phyloP scores from a whole-genome alignment of 2,797 vertebrate genomes.

The Eulemur coronatus region DNA sequence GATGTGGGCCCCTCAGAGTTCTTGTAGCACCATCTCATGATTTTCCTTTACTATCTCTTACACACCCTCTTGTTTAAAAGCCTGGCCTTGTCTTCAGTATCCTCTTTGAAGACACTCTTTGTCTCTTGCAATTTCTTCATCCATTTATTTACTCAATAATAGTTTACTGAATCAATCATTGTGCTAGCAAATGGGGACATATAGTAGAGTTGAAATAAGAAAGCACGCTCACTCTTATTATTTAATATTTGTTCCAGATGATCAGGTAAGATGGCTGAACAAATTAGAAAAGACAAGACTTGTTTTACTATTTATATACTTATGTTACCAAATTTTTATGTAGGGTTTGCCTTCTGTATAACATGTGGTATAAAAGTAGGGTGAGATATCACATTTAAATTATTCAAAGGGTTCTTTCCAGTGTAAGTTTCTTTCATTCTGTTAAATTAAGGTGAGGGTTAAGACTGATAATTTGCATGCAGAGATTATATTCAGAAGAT shows the following conservation, averaged over 20 bases:
- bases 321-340: neutral
- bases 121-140: neutral
- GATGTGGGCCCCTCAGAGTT: neutral
- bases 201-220: neutral
- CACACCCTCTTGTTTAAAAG: neutral
- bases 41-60: neutral
- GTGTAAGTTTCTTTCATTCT: neutral
- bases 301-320: neutral
- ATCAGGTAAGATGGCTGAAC: neutral
- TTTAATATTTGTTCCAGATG: neutral
- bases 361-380: neutral
- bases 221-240: neutral
- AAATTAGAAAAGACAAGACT: neutral
- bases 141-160: neutral
- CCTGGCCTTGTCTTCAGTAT: neutral
- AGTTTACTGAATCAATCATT: neutral
- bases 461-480: neutral
- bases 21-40: neutral
- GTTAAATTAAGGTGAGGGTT: neutral
- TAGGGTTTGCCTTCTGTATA: neutral
- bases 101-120: neutral
- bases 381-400: neutral
- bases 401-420: neutral
- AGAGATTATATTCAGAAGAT: neutral
- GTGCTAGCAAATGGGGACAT: neutral